phyloP scores from a whole-genome alignment of 1,140 invertebrate species.

The Drosophila serrata region DNA sequence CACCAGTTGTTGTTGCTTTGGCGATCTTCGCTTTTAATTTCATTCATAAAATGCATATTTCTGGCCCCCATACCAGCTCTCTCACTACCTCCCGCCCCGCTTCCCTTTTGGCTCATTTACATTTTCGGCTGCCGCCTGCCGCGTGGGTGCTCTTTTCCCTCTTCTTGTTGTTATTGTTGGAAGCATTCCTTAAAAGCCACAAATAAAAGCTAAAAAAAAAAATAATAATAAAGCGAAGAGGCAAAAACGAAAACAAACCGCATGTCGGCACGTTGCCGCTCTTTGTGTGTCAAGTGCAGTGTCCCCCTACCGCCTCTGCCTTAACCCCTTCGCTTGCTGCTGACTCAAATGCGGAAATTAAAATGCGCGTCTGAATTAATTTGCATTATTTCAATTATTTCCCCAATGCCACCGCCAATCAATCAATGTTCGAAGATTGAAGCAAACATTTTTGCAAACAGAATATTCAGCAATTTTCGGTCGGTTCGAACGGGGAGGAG shows the following conservation, averaged over 20 bases:
- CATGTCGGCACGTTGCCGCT: constrained; percentile 48
- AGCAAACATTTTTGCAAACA: constrained; percentile 4
- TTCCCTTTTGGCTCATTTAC: constrained; percentile 25
- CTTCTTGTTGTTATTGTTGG: constrained; percentile 24
- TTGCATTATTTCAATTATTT: constrained; percentile 24
- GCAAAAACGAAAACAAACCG: constrained; percentile 40
- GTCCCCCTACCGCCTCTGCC: neutral
- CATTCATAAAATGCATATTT: constrained; percentile 68
- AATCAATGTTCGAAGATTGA: constrained; percentile 26
- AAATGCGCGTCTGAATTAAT: constrained; percentile 39
- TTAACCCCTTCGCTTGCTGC: neutral
- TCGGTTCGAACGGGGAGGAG: neutral
- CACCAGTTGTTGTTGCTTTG: constrained; percentile 21
- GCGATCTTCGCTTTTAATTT: constrained; percentile 68
- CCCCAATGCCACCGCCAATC: constrained; percentile 19
- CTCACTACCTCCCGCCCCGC: neutral
- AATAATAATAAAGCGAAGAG: neutral
- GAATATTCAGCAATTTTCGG: constrained; percentile 12
- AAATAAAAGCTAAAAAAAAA: constrained; percentile 12
- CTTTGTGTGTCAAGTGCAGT: constrained; percentile 51
- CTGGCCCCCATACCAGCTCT: neutral
- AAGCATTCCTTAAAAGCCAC: constrained; percentile 18
- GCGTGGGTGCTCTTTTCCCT: constrained; percentile 12
- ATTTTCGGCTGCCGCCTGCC: constrained; percentile 33
- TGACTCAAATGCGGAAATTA: constrained; percentile 43